Evolutionary conservation across 2,113 vertebrate species (phyloP).

Genomic region (Cyprinodon tularosa): DNA sequence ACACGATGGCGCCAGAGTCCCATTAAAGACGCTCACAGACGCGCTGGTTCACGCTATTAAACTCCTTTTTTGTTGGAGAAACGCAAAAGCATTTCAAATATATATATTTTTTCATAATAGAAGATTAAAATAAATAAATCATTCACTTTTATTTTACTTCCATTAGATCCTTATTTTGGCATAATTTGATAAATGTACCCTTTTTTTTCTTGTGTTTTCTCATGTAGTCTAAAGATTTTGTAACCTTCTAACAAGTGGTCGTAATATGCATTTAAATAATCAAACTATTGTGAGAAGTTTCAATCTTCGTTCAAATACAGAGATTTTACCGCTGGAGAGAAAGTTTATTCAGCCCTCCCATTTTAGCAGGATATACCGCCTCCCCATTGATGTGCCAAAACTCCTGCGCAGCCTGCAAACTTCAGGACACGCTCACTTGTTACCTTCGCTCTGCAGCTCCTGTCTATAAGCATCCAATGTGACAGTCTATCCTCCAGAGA

Average conservation of each 20-base stretch:
- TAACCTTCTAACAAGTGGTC: too few relatives aligned
- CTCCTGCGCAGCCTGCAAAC: slow-evolving; percentile 59
- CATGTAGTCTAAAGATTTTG: too few relatives aligned
- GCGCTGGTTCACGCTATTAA: neutral
- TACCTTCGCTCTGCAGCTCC: slow-evolving; percentile 3
- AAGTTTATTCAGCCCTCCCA: slow-evolving; percentile 62
- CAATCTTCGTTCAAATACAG: neutral
- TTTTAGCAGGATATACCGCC: slow-evolving; percentile 48
- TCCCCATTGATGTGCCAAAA: slow-evolving; percentile 58
- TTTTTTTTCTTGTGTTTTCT: too few relatives aligned
- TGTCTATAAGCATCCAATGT: slow-evolving; percentile 2
- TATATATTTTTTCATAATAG: neutral
- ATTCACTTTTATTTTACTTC: neutral
- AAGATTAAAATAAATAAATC: neutral
- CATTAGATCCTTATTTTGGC: neutral
- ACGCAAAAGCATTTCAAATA: neutral
- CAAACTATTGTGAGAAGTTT: neutral
- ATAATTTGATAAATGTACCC: too few relatives aligned
- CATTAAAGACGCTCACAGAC: slow-evolving; percentile 19
- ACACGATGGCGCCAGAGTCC: slow-evolving; percentile 78
- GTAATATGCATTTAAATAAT: neutral
- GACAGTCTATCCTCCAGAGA: slow-evolving; percentile 36
- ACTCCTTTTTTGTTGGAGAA: neutral
- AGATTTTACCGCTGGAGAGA: neutral
- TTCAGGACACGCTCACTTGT: slow-evolving; percentile 36